Base-by-base conservation (phyloP, 1,140 invertebrate species). In the Latrodectus geometricus region DNA sequence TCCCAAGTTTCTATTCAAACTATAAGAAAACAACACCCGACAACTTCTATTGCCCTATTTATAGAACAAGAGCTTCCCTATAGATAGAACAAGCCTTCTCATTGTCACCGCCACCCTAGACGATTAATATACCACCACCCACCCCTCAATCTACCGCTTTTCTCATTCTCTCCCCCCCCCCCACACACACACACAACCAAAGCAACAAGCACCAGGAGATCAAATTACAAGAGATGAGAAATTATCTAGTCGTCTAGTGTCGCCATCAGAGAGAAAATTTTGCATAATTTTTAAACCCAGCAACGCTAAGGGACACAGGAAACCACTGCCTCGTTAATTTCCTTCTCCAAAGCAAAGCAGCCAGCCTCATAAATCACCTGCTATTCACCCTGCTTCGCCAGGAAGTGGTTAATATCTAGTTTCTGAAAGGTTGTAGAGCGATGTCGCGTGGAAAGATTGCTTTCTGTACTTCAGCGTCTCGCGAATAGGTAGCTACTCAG, bases 201-300 rank as follows among this genome's bases (percentile, higher is more conserved):
- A 21, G 69, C 69, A 70, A 70, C 69, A 70, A 70, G 69, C 20
- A 20, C 35, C 4, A 12, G 12, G 35, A 48, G 69, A 14, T 70
- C 69, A 70, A 70, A 70, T 70, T 70, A 23, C 56, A 65, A 61
- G 54, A 17, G 54, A 65, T 65, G 76, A 48, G 76, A 66, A 66
- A 78, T 78, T 78, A 78, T 78, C 76, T 65, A 50, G 50, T 75
- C 50, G 50, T 75, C 73, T 50, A n/a, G 50, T 52, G 73, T 75
- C 73, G 49, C 73, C 49, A 54, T 75, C 17, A 17, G 12, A 23
- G 20, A 48, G 69, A 20, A 78, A 78, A 78, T 78, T 78, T 78
- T 78, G 61, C 76, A 78, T 80, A 80, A 80, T 80, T 80, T 80
- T 80, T 70, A 80, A 80, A 80, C 12, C 48, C 66, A 3, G 20